phyloP scores from a whole-genome alignment of 2,888 invertebrate species.

The Andricus curvator region DNA sequence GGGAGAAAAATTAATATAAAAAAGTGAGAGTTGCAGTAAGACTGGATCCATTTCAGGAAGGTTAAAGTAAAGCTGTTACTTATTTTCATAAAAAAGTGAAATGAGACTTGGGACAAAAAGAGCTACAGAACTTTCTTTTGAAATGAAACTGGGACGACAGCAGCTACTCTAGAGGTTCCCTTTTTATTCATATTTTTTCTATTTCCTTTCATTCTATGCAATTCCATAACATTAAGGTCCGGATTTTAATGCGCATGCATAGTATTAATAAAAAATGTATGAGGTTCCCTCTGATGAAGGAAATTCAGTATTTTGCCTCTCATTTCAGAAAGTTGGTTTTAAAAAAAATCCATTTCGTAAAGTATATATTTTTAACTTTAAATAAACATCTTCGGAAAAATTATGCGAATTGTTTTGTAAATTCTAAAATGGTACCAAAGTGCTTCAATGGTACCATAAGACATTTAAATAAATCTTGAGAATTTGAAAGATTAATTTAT shows the following conservation, averaged over 20 bases:
- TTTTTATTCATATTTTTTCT: constrained; percentile 3
- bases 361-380: too few species aligned
- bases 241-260: not conserved
- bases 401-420: not conserved
- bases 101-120: not conserved
- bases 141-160: not conserved
- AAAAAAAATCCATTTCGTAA: too few species aligned
- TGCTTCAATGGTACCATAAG: not conserved
- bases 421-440: not conserved
- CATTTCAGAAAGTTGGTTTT: not conserved
- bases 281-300: not conserved
- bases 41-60: not conserved
- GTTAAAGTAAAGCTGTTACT: not conserved
- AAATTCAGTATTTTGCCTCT: not conserved
- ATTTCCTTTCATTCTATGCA: not conserved
- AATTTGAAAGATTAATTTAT: not conserved
- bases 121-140: not conserved
- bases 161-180: not conserved
- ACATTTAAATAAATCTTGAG: not conserved
- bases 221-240: not conserved
- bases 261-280: not conserved
- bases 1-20: not conserved
- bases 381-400: not conserved
- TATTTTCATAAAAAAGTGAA: not conserved
- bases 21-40: not conserved